Base-by-base conservation (phyloP, 2,888 invertebrate species). In the Pherbina coryleti region DNA sequence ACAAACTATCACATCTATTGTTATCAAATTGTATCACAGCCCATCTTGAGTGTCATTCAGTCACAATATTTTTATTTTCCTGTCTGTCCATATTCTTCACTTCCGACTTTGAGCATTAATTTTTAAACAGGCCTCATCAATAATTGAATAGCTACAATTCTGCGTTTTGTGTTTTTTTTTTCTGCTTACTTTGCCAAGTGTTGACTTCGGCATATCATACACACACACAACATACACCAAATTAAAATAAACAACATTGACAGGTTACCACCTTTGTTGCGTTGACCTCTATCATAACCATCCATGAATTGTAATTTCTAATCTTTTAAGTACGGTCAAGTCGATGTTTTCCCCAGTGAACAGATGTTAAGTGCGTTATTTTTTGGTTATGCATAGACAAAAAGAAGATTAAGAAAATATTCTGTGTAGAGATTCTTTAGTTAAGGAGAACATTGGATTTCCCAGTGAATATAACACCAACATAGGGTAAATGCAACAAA, bases 121-220 rank as follows among this genome's bases (percentile, higher is more conserved):
- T 51, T 49, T 69, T 69, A 49, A 69, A 51, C 51, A 25, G 14
- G 2, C 25, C 25, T 14, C 14, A 51, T 69, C 69, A 69, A 69
- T 69, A 51, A 69, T 69, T 69, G 25, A 69, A 69, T 17, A 25
- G 31, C 51, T n/a, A n/a, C n/a, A n/a, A n/a, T n/a, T n/a, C n/a
- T n/a, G n/a, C n/a, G n/a, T n/a, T n/a, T n/a, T n/a, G n/a, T n/a
- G n/a, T 51, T 69, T 8, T 9, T 51, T 17, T 28, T 25, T 22
- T 69, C 4, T n/a, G 22, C 31, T 37, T 34, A 31, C 14, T 25
- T 19, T 5, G 67, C 19, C 44, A 67, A 37, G 44, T 37, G 34
- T 22, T 22, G 19, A 11, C 19, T 22, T 37, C 44, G 37, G n/a
- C 67, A 34, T 37, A n/a, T 34, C 17, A 34, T 64, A 5, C 34